Conservation (phyloP, 2,797 vertebrate genomes). For the Helostoma temminkii region DNA sequence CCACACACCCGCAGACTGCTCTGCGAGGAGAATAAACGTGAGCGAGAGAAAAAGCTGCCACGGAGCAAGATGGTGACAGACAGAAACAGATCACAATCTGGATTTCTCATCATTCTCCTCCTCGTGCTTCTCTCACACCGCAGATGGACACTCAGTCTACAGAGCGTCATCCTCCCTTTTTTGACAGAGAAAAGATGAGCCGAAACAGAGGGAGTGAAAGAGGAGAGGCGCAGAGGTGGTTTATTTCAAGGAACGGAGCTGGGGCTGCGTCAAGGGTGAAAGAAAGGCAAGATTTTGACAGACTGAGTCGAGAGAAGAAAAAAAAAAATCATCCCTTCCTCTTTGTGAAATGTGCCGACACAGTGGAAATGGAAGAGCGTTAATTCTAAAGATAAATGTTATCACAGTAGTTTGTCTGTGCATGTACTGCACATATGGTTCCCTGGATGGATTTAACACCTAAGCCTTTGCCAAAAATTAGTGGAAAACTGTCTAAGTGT, state of each 20-base stretch:
- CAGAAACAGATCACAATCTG: slow-evolving; percentile 62
- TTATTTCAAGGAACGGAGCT: slow-evolving; percentile 44
- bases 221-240: slow-evolving; percentile 29
- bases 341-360: slow-evolving; percentile 71
- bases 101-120: slow-evolving; percentile 68
- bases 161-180: slow-evolving; percentile 26
- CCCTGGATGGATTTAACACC: slow-evolving; percentile 44
- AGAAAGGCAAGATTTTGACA: slow-evolving; percentile 69
- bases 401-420: slow-evolving; percentile 57
- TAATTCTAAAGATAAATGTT: slow-evolving; percentile 75
- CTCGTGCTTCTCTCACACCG: slow-evolving; percentile 21
- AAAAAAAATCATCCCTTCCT: slow-evolving; percentile 55
- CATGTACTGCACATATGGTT: slow-evolving; percentile 41
- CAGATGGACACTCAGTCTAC: slow-evolving; percentile 29
- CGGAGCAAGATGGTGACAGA: slow-evolving; percentile 52
- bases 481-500: slow-evolving; percentile 29
- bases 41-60: slow-evolving; percentile 27
- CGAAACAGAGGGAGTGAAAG: slow-evolving; percentile 13
- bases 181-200: slow-evolving; percentile 15
- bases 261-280: slow-evolving; percentile 58
- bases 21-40: slow-evolving; percentile 17
- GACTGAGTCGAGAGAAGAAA: slow-evolving; percentile 50
- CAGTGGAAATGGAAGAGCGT: slow-evolving; percentile 67
- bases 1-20: slow-evolving; percentile 45
- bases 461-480: slow-evolving; percentile 10